Percentiles rank a stretch among this genome's conserved stretches.
Conservation (phyloP, 2,888 invertebrate species). For the Drosophila infuscata region DNA sequence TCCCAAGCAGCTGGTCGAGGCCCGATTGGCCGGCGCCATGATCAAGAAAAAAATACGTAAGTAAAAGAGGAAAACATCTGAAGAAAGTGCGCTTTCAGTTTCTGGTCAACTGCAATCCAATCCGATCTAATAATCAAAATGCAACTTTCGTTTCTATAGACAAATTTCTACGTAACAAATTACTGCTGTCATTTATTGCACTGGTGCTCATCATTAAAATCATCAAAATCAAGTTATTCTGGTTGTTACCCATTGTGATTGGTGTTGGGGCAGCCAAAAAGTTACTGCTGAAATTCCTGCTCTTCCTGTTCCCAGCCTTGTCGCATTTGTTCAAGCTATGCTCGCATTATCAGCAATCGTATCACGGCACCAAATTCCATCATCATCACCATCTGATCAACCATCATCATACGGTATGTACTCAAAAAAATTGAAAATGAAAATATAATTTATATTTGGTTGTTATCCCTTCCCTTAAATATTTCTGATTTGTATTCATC, state of each 20-base stretch:
- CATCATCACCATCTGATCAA: slow-evolving; percentile 93
- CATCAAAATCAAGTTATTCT: slow-evolving; percentile 92
- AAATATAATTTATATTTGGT: neutral
- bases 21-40: slow-evolving; percentile 87
- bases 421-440: too few species aligned
- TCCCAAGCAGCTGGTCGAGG: slow-evolving; percentile 85
- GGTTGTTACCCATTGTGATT: slow-evolving; percentile 91
- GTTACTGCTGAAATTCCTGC: slow-evolving; percentile 91
- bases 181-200: slow-evolving; percentile 91
- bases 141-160: slow-evolving; percentile 86
- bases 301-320: slow-evolving; percentile 93
- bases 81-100: slow-evolving; percentile 46
- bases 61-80: slow-evolving; percentile 45
- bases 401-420: slow-evolving; percentile 89
- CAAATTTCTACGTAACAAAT: slow-evolving; percentile 91
- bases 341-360: slow-evolving; percentile 91
- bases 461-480: slow-evolving; percentile 1
- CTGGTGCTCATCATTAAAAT: slow-evolving; percentile 92
- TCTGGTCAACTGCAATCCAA: slow-evolving; percentile 12
- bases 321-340: slow-evolving; percentile 94
- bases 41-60: slow-evolving; percentile 86
- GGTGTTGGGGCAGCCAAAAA: slow-evolving; percentile 94
- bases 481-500: slow-evolving; percentile 26
- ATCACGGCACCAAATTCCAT: slow-evolving; percentile 91
- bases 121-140: slow-evolving; percentile 27